These are phyloP conservation scores for Neodiprion fabricii DNA, from an alignment of 1,140 invertebrate genomes.

Conservation along the genomic window DNA sequence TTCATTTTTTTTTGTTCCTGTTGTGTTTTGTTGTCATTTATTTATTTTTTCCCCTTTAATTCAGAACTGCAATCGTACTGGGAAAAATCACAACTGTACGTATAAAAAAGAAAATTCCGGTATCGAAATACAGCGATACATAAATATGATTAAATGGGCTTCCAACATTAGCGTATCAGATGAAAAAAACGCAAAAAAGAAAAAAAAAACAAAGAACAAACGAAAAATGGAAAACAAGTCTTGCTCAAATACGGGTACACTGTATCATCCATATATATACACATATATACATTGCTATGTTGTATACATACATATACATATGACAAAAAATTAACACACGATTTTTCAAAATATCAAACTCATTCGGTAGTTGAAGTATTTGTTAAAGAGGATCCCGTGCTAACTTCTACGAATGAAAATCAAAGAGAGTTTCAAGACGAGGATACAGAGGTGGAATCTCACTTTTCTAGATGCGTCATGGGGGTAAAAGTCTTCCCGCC, in stretches of 20 bases:
- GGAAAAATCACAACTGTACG: background rate
- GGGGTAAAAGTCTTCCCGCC: too few species aligned
- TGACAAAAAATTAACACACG: background rate
- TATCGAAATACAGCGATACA: background rate
- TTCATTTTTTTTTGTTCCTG: slow-evolving; percentile 3
- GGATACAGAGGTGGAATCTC: too few species aligned
- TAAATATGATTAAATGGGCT: too few species aligned
- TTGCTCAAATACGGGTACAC: too few species aligned
- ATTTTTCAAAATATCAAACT: background rate
- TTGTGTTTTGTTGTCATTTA: background rate
- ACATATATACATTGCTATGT: background rate
- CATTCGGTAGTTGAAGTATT: background rate
- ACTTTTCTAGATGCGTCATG: too few species aligned
- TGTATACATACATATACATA: background rate
- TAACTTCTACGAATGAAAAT: too few species aligned
- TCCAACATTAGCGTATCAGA: too few species aligned
- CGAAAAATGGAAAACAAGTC: too few species aligned
- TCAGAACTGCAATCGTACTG: background rate
- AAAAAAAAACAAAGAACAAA: too few species aligned
- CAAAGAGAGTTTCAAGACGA: too few species aligned
- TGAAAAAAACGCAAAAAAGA: too few species aligned
- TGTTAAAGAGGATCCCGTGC: too few species aligned
- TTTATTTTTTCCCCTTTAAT: background rate
- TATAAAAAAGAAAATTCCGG: background rate
- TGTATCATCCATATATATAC: background rate